These are phyloP conservation scores for Eretmochelys imbricata DNA, from an alignment of 2,113 vertebrate genomes.

Conservation along the genomic window DNA sequence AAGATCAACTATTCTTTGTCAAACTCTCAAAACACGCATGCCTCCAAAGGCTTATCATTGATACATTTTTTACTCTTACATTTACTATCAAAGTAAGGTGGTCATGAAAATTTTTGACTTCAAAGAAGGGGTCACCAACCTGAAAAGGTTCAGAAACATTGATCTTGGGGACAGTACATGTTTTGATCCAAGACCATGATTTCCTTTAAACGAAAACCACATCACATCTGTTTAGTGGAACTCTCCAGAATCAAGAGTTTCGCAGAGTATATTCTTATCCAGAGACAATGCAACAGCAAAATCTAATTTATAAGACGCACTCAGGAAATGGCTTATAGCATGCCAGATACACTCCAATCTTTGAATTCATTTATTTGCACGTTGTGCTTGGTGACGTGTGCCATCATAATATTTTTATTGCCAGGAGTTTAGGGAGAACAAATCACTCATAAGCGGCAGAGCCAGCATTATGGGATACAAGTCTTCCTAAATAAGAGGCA, in stretches of 20 bases:
- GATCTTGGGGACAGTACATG: background rate
- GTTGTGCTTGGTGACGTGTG: background rate
- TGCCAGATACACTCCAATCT: background rate
- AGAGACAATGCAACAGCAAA: background rate
- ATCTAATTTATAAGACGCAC: constrained; percentile 30
- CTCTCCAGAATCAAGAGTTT: constrained; percentile 8
- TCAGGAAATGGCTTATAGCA: constrained; percentile 11
- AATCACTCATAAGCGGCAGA: background rate
- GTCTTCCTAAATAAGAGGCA: background rate
- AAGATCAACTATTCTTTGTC: background rate
- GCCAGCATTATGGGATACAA: background rate
- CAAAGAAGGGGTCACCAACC: background rate
- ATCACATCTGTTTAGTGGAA: background rate
- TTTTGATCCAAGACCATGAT: constrained; percentile 12
- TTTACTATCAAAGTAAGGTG: background rate
- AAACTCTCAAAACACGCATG: background rate
- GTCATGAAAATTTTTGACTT: background rate
- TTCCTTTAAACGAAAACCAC: constrained; percentile 30
- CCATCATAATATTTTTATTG: background rate
- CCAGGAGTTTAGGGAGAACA: background rate
- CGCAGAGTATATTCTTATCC: constrained; percentile 2
- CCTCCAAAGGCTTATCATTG: background rate
- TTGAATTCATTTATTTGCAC: background rate
- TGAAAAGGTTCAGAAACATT: constrained; percentile 11
- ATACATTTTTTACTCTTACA: background rate